Evolutionary conservation across 2,888 invertebrate genomes (phyloP).

Genomic region (Drosophila histrio): DNA sequence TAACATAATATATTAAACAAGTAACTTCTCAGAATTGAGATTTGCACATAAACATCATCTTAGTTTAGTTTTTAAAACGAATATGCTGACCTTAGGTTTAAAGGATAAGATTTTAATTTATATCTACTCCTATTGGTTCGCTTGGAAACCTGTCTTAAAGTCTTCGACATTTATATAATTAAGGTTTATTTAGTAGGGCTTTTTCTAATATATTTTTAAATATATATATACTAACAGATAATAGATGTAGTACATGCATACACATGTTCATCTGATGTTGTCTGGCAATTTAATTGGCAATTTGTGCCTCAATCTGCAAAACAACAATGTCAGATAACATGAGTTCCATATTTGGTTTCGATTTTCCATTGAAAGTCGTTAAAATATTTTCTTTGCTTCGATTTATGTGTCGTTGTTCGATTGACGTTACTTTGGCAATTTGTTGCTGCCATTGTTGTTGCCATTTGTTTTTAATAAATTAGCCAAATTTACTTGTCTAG

Average conservation of each 20-base stretch:
- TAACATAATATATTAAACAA: too few species aligned
- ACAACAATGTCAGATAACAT: conserved; percentile 13
- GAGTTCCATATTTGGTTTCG: conserved; percentile 21
- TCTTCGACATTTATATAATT: neutral
- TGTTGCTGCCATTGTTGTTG: conserved; percentile 17
- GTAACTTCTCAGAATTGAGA: too few species aligned
- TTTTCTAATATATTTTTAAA: neutral
- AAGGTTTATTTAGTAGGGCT: neutral
- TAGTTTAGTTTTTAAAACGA: too few species aligned
- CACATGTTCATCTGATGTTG: neutral
- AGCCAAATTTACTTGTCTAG: conserved; percentile 36
- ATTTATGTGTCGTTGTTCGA: conserved; percentile 17
- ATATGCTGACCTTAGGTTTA: too few species aligned
- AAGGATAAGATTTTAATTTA: too few species aligned
- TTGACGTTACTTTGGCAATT: conserved; percentile 47
- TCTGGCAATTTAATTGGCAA: conserved; percentile 38
- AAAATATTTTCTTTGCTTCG: conserved; percentile 27
- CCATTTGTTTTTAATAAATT: conserved; percentile 66
- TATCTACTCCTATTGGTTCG: too few species aligned
- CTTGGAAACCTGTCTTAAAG: too few species aligned
- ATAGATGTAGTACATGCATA: neutral
- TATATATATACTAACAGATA: neutral
- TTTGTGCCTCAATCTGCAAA: conserved; percentile 15
- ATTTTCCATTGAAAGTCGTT: conserved; percentile 33
- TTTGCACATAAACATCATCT: too few species aligned